Percentiles rank a stretch among this genome's conserved stretches.
Conservation (phyloP, 1,140 invertebrate genomes). For the Drosophila santomea region DNA sequence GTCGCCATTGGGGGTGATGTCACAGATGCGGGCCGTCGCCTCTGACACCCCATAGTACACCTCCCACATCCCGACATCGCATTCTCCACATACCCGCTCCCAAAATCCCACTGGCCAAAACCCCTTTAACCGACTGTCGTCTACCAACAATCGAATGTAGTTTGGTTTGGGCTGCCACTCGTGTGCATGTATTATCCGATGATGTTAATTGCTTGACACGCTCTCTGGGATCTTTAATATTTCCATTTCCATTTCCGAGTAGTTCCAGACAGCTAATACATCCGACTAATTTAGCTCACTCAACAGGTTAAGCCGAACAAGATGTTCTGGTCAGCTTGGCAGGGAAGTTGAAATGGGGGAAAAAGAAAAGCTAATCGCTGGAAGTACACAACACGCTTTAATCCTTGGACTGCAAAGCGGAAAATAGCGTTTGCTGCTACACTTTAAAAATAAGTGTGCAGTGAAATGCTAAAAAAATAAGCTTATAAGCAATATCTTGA, state of each 20-base stretch:
- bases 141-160: conserved; percentile 7
- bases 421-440: conserved; percentile 21
- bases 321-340: conserved; percentile 24
- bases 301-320: conserved; percentile 41
- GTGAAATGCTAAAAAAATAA: background rate
- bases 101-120: background rate
- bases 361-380: conserved; percentile 3
- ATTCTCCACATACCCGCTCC: background rate
- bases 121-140: conserved; percentile 4
- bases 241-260: conserved; percentile 15
- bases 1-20: conserved; percentile 4
- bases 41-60: conserved; percentile 11
- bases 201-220: conserved; percentile 39
- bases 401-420: conserved; percentile 41
- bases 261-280: conserved; percentile 16
- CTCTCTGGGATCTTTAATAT: conserved; percentile 30
- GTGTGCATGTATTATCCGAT: conserved; percentile 17
- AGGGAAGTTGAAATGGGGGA: background rate
- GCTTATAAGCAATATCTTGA: background rate
- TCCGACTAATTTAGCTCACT: conserved; percentile 8
- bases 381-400: conserved; percentile 30
- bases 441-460: background rate
- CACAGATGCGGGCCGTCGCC: conserved; percentile 25
- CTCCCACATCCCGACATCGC: background rate
- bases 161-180: conserved; percentile 1